phyloP scores from a whole-genome alignment of 2,113 vertebrate species.

The Ailurus styani region DNA sequence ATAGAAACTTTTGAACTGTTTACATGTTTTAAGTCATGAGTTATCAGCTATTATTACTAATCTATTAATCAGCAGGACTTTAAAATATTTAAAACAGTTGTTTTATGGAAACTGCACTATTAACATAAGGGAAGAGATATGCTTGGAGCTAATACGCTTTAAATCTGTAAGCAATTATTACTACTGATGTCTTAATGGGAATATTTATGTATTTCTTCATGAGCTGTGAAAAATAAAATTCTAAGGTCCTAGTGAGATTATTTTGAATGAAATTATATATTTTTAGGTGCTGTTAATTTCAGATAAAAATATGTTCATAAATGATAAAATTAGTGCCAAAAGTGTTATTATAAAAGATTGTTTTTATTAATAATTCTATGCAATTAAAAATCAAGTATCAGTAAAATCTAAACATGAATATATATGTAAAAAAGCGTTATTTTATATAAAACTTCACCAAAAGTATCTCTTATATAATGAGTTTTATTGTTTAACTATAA shows the following conservation, averaged over 20 bases:
- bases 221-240: neutral
- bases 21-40: neutral
- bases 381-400: neutral
- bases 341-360: neutral
- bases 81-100: neutral
- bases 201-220: neutral
- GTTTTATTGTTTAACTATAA: neutral
- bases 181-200: neutral
- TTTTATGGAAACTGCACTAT: neutral
- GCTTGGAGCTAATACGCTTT: neutral
- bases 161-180: neutral
- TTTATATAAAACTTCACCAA: constrained; percentile 12
- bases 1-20: neutral
- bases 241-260: neutral
- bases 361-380: neutral
- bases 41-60: neutral
- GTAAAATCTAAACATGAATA: neutral
- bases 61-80: neutral
- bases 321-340: neutral
- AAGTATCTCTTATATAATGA: neutral
- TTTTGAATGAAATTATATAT: neutral
- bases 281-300: neutral
- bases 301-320: neutral
- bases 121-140: neutral
- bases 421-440: neutral